Evolutionary conservation across 2,888 invertebrate species (phyloP), one percentile per base, ranked within the genome.

Genomic region (Oligia latruncula): DNA sequence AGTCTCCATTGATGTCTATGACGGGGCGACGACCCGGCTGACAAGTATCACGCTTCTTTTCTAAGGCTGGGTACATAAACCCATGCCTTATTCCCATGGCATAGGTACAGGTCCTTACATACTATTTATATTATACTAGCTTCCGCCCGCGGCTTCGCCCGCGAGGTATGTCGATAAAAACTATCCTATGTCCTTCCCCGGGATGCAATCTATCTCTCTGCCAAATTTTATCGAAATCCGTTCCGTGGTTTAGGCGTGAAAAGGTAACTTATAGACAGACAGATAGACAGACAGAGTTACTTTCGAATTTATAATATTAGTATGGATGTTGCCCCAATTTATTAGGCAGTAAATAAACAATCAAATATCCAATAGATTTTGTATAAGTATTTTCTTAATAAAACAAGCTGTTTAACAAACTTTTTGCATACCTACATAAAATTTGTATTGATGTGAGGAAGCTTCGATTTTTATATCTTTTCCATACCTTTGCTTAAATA

Each of bases 1-100:
- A 79, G 86, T 89, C 84, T 91, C 91, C 83, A 79, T 83, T 84
- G 84, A 84, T 71, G 87, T 77, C 86, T 65, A 70, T 84, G 82
- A 82, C 78, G 87, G 93, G 92, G 91, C 92, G 89, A 85, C 85
- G 92, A 81, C 90, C 90, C 87, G 84, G 65, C 74, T 83, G 86
- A 80, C 88, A 73, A 49, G 71, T 49, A 83, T 80, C 70, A 80
- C 76, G 80, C 86, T 58, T 78, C 17, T 29, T 29, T 13, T 17
- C 74, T 29, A n/a, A 4, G 72, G 6, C 4, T 15, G 23, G 65
- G 66, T 74, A 60, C 29, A 29, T 58, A 23, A 23, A 58, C n/a
- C 11, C 15, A 29, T 17, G 29, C 17, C 17, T 35, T 17, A 17
- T 64, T 35, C 35, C 3, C 8, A 17, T 17, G 17, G 8, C 17